phyloP scores from a whole-genome alignment of 2,888 invertebrate species.

The Microctonus brassicae region DNA sequence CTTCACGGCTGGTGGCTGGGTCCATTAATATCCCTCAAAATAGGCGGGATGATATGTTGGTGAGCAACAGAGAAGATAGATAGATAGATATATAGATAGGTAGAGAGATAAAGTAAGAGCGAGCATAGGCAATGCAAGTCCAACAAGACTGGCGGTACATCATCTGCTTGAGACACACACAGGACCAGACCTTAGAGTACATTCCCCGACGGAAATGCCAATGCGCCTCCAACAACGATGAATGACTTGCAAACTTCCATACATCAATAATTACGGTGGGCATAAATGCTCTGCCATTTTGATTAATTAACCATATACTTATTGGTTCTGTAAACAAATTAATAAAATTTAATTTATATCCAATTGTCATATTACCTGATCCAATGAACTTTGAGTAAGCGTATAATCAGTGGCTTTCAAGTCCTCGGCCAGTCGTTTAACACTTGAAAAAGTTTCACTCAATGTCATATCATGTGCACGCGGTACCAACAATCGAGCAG shows the following conservation, averaged over 20 bases:
- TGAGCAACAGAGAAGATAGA: constrained; percentile 39
- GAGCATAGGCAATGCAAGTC: background rate
- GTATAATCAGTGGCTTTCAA: constrained; percentile 73
- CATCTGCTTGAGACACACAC: constrained; percentile 56
- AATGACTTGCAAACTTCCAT: constrained; percentile 26
- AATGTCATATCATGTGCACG: constrained; percentile 66
- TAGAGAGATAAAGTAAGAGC: constrained; percentile 13
- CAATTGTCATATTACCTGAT: constrained; percentile 70
- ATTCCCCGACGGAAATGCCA: constrained; percentile 25
- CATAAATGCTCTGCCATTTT: background rate
- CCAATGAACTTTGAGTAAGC: constrained; percentile 74
- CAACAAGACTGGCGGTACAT: constrained; percentile 50
- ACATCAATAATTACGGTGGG: constrained; percentile 12
- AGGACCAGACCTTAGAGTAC: constrained; percentile 46
- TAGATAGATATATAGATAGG: constrained; percentile 33
- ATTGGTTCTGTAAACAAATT: background rate
- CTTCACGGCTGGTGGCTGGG: constrained; percentile 30
- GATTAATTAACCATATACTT: background rate
- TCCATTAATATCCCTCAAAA: constrained; percentile 61
- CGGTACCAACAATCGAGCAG: constrained; percentile 72
- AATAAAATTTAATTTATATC: background rate
- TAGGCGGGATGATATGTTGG: constrained; percentile 44
- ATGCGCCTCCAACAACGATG: constrained; percentile 1
- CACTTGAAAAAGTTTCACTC: constrained; percentile 72
- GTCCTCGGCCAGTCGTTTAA: constrained; percentile 70